These are phyloP conservation scores for Sebastes cheni DNA, from an alignment of 2,797 vertebrate species.

Conservation along the genomic window DNA sequence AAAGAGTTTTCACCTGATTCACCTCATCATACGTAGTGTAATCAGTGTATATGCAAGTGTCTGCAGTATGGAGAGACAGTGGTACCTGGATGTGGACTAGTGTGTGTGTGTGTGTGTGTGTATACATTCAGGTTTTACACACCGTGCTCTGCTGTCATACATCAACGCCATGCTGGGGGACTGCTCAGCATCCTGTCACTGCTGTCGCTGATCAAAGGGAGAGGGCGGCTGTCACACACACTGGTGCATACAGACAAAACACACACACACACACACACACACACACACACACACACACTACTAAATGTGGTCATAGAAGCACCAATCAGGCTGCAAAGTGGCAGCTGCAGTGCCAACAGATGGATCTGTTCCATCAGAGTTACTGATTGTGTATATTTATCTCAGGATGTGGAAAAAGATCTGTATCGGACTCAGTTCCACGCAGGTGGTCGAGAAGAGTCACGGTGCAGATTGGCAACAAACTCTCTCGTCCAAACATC, in stretches of 20 bases:
- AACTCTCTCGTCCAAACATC: neutral
- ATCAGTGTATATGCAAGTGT: neutral
- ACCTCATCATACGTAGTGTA: neutral
- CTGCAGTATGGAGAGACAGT: too few species aligned
- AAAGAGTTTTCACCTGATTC: neutral
- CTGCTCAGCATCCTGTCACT: conserved; percentile 56
- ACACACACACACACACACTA: neutral
- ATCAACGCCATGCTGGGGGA: conserved; percentile 32
- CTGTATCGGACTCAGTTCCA: conserved; percentile 36
- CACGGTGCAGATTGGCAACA: neutral
- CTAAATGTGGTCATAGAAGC: conserved; percentile 13
- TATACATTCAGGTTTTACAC: neutral
- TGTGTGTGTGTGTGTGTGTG: conserved; percentile 1
- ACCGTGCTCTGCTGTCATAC: conserved; percentile 37
- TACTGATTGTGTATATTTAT: conserved; percentile 37
- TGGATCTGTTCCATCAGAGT: conserved; percentile 48
- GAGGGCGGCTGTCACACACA: neutral
- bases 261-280: conserved; percentile 6
- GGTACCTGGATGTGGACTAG: too few species aligned
- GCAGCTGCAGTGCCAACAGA: conserved; percentile 50
- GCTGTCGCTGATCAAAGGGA: conserved; percentile 53
- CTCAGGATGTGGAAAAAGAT: conserved; percentile 55
- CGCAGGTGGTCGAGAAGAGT: conserved; percentile 29
- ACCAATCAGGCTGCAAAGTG: conserved; percentile 39
- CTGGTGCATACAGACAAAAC: neutral